A percentile compares a stretch with the other conserved stretches of the same genome.
phyloP scores from a whole-genome alignment of 2,888 invertebrate species.

The Limnephilus rhombicus region DNA sequence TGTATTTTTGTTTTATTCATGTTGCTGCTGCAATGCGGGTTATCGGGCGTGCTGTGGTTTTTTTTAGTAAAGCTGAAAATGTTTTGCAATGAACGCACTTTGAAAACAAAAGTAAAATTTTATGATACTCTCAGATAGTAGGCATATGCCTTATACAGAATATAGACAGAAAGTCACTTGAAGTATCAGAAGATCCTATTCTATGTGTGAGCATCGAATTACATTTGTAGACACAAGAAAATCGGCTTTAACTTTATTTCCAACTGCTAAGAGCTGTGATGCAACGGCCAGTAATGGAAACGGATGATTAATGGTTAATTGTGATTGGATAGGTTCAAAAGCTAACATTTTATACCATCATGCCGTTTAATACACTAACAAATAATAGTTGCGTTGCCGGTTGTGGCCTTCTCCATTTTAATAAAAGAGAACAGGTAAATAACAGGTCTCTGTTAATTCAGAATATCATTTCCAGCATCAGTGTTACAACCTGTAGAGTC shows the following conservation, averaged over 20 bases:
- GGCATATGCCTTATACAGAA: not conserved
- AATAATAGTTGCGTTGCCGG: slow-evolving; percentile 22
- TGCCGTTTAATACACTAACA: slow-evolving; percentile 40
- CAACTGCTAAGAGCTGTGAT: slow-evolving; percentile 36
- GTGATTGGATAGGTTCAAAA: slow-evolving; percentile 55
- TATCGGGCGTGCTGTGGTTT: no score
- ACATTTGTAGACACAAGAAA: slow-evolving; percentile 29
- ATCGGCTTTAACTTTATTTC: slow-evolving; percentile 37
- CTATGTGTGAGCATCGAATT: slow-evolving; percentile 19
- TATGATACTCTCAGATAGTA: no score
- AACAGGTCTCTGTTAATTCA: not conserved
- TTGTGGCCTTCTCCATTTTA: not conserved
- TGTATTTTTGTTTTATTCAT: no score
- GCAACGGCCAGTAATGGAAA: slow-evolving; percentile 45
- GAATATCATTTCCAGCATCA: not conserved
- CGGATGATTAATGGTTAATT: slow-evolving; percentile 59
- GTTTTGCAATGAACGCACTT: no score
- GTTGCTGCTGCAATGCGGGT: no score
- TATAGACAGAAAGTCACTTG: not conserved
- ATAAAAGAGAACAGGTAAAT: not conserved
- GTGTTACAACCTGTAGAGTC: not conserved
- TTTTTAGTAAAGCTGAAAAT: no score
- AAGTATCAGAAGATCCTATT: not conserved
- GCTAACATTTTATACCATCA: slow-evolving; percentile 52
- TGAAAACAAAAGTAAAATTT: no score